These are phyloP conservation scores for Chloromyia formosa DNA, from an alignment of 2,888 invertebrate species.

Conservation along the genomic window DNA sequence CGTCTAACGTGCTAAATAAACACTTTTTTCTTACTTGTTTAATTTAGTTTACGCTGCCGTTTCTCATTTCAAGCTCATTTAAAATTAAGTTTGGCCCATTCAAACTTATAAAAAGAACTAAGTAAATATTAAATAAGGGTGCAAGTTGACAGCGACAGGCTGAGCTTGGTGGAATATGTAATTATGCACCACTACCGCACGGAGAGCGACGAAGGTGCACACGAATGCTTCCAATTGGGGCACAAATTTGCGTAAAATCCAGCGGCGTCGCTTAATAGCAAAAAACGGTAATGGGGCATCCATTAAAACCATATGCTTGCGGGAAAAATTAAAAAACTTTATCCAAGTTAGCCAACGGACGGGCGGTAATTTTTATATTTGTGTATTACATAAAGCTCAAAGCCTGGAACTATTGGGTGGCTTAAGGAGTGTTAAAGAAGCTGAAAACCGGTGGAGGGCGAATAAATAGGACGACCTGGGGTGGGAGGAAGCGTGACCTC, in stretches of 20 bases:
- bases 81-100: constrained; percentile 27
- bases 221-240: constrained; percentile 9
- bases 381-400: constrained; percentile 37
- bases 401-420: constrained; percentile 10
- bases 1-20: no score
- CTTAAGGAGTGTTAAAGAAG: constrained; percentile 9
- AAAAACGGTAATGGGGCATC: constrained; percentile 5
- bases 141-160: constrained; percentile 11
- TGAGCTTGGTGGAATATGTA: constrained; percentile 8
- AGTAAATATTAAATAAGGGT: constrained; percentile 24
- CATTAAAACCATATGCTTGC: constrained; percentile 37
- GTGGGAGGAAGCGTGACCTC: constrained; percentile 2
- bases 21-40: no score
- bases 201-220: background rate
- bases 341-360: constrained; percentile 26
- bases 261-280: constrained; percentile 13
- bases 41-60: background rate
- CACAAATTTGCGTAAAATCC: constrained; percentile 33
- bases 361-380: constrained; percentile 23
- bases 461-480: constrained; percentile 11
- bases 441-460: background rate
- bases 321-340: constrained; percentile 40
- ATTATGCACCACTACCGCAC: constrained; percentile 26
- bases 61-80: constrained; percentile 11
- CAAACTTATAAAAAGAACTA: constrained; percentile 13